Base-by-base conservation (phyloP, 2,888 invertebrate species). In the Apomyelois bistriatella region DNA sequence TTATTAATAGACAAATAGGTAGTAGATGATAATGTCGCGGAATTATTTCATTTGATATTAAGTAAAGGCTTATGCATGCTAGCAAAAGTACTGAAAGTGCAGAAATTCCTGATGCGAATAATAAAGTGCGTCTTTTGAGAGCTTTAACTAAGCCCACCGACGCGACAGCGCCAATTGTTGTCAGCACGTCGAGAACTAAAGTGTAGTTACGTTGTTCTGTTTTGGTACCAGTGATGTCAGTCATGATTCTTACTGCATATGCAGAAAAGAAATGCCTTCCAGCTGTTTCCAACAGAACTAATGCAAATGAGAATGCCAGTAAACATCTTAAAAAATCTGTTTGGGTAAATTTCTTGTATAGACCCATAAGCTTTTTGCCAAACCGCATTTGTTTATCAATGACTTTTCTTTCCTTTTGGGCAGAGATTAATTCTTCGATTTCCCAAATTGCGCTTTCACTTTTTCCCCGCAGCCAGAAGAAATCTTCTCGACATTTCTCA, bases 401-500 rank as follows among this genome's bases (percentile, higher is more conserved):
- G 22, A 5, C 22, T 22, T 3, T 5, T 22, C 22, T 22, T 22
- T 22, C 22, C 22, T 22, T 22, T 22, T 22, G 22, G 5, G 22
- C 22, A 5, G 22, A 22, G 22, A 22, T 22, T 5, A 22, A 22
- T 22, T 22, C 22, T 22, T 22, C 22, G 3, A 68, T 55, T 48
- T 73, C 71, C 16, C 46, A 57, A 15, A 36, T 53, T 0, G 67
- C 53, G 15, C 60, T 53, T 9, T 61, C 55, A 3, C 38, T 55
- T 13, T 67, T 62, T 8, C 92, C 92, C 50, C 92, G 74, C 50
- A 91, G 82, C 76, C 84, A 91, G 48, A 79, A 76, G 30, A 92
- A 90, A 0, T 90, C 76, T 5, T 75, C 63, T 56, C 87, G 79
- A 0, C 93, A 92, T 55, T 90, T 83, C 17, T 75, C 72, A 47